Percentiles rank a stretch among this genome's conserved stretches.
Conservation (phyloP, 2,113 vertebrate species). For the Lynx canadensis region DNA sequence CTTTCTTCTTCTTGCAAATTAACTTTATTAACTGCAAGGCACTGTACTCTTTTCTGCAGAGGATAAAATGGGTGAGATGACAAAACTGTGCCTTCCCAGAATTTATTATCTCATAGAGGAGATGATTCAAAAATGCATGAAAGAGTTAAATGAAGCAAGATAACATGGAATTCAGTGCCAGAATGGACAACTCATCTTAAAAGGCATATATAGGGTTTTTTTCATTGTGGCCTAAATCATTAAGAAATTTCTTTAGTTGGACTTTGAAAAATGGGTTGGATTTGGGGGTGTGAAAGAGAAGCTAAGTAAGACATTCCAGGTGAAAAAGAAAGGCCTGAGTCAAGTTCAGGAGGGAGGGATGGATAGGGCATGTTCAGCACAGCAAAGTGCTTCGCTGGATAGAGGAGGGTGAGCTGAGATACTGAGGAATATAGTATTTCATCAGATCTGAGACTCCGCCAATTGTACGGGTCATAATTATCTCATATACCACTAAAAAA, state of each 20-base stretch:
- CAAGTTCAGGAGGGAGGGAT: not conserved
- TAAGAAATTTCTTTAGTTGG: conserved; percentile 18
- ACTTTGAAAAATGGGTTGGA: not conserved
- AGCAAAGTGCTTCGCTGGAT: not conserved
- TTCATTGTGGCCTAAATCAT: not conserved
- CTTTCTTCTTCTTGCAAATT: conserved; percentile 32
- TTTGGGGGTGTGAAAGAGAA: not conserved
- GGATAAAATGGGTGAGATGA: not conserved
- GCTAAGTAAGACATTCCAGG: not conserved
- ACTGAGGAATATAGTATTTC: not conserved
- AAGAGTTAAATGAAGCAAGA: conserved; percentile 7
- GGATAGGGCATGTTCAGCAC: not conserved
- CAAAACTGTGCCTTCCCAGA: not conserved
- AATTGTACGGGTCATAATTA: not conserved
- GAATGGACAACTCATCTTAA: not conserved
- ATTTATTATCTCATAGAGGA: not conserved
- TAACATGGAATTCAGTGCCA: not conserved
- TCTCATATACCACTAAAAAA: not conserved
- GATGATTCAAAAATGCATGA: not conserved
- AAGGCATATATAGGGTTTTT: not conserved
- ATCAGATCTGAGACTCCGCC: not conserved
- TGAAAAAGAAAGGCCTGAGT: not conserved
- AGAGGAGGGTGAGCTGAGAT: not conserved
- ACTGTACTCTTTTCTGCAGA: not conserved
- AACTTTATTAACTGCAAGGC: conserved; percentile 28